phyloP scores from a whole-genome alignment of 2,888 invertebrate species.

The Synergus laeviventris region DNA sequence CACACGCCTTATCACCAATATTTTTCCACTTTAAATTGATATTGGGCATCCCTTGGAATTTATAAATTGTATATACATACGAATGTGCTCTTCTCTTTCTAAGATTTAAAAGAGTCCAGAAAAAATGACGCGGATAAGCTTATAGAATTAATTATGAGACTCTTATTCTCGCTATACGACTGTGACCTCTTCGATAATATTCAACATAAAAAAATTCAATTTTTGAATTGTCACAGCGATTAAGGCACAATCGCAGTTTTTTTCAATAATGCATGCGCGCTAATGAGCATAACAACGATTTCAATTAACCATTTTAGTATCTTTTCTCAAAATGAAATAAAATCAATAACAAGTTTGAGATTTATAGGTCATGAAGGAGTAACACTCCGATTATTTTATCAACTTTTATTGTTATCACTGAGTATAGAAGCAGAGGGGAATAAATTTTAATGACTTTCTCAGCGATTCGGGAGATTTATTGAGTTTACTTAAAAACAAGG shows the following conservation, averaged over 20 bases:
- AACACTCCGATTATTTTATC: constrained; percentile 48
- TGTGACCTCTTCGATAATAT: constrained; percentile 27
- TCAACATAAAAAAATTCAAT: constrained; percentile 25
- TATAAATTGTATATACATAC: background rate
- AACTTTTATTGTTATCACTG: constrained; percentile 47
- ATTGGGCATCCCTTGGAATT: background rate
- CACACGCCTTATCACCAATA: background rate
- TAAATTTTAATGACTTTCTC: constrained; percentile 47
- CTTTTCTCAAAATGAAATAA: background rate
- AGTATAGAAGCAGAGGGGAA: constrained; percentile 42
- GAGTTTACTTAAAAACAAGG: constrained; percentile 48
- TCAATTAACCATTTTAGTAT: constrained; percentile 31
- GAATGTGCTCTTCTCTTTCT: too few species aligned
- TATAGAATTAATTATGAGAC: background rate
- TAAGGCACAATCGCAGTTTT: constrained; percentile 1
- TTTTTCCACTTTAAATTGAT: background rate
- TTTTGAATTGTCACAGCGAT: constrained; percentile 12
- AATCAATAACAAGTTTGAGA: constrained; percentile 36
- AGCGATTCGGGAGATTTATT: constrained; percentile 52
- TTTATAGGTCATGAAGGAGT: constrained; percentile 32
- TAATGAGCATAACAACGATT: constrained; percentile 37
- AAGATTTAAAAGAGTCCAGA: too few species aligned
- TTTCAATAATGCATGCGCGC: background rate
- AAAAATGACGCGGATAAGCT: background rate
- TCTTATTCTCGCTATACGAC: too few species aligned